These are phyloP conservation scores for Diacarnus erythraeanus DNA, from an alignment of 37 sponge, comb jelly and placozoan species.

Conservation along the genomic window DNA sequence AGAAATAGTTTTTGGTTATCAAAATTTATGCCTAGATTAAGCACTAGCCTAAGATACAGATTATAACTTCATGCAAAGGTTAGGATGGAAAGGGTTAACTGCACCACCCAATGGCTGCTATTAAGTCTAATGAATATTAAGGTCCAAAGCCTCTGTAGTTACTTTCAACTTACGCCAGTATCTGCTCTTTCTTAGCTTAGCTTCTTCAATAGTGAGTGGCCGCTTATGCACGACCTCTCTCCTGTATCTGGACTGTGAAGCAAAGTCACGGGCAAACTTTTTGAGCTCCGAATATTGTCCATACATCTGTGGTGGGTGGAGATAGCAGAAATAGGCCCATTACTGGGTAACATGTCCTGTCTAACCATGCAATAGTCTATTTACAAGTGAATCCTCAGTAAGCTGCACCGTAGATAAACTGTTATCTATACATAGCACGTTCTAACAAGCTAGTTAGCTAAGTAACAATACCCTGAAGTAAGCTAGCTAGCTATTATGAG, in stretches of 20 bases:
- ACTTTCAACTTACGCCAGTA: constrained; percentile 19
- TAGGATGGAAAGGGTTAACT: neutral
- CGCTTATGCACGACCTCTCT: neutral
- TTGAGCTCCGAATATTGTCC: constrained; percentile 41
- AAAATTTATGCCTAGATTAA: too few relatives aligned
- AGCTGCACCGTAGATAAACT: too few relatives aligned
- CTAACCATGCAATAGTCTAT: too few relatives aligned
- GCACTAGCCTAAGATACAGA: too few relatives aligned
- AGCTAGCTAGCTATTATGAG: too few relatives aligned
- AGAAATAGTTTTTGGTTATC: neutral
- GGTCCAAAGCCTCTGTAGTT: neutral
- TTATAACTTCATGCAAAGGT: too few relatives aligned
- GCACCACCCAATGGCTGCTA: neutral
- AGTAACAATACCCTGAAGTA: too few relatives aligned
- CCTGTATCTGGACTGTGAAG: constrained; percentile 1
- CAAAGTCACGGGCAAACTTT: constrained; percentile 43
- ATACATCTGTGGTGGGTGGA: constrained; percentile 46
- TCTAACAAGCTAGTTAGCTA: too few relatives aligned
- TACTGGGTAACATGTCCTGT: too few relatives aligned
- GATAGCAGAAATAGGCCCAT: too few relatives aligned
- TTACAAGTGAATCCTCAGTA: too few relatives aligned
- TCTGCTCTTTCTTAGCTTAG: constrained; percentile 10
- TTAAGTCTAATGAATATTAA: neutral
- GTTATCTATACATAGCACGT: too few relatives aligned
- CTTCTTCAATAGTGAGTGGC: constrained; percentile 24